A percentile compares a stretch with the other conserved stretches of the same genome.
These are phyloP conservation scores for Hymenopus coronatus DNA, from an alignment of 2,888 invertebrate species.

Conservation along the genomic window DNA sequence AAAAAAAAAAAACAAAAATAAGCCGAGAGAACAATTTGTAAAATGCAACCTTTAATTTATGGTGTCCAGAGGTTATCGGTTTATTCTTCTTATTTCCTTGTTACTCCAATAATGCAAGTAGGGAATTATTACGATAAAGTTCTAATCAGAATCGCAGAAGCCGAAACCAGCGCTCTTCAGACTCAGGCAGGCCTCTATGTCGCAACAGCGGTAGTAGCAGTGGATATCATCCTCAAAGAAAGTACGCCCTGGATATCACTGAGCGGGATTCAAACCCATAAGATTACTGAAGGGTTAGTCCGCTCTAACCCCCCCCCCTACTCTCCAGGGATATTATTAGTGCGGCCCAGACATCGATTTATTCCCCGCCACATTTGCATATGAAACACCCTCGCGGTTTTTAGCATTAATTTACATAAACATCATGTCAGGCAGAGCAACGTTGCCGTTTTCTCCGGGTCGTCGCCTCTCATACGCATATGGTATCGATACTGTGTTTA, in stretches of 20 bases:
- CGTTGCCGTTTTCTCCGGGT: not conserved
- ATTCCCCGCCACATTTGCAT: not conserved
- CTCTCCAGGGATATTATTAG: not conserved
- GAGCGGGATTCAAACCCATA: not conserved
- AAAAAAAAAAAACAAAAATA: too few species aligned
- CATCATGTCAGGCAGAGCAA: not conserved
- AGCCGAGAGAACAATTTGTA: too few species aligned
- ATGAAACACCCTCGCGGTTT: not conserved
- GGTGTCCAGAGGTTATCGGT: too few species aligned
- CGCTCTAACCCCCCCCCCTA: too few species aligned
- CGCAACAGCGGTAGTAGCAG: too few species aligned
- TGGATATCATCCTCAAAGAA: not conserved
- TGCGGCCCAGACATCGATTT: not conserved
- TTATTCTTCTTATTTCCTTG: too few species aligned
- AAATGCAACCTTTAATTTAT: too few species aligned
- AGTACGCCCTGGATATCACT: not conserved
- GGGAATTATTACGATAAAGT: too few species aligned
- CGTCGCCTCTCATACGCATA: not conserved
- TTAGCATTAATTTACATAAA: not conserved
- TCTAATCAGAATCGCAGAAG: too few species aligned
- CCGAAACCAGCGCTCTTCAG: too few species aligned
- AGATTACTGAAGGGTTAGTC: not conserved
- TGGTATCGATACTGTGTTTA: not conserved
- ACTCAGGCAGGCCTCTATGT: too few species aligned
- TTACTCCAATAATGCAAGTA: too few species aligned